These are phyloP conservation scores for Tangara arthus DNA, from an alignment of 2,797 vertebrate genomes.

Conservation along the genomic window DNA sequence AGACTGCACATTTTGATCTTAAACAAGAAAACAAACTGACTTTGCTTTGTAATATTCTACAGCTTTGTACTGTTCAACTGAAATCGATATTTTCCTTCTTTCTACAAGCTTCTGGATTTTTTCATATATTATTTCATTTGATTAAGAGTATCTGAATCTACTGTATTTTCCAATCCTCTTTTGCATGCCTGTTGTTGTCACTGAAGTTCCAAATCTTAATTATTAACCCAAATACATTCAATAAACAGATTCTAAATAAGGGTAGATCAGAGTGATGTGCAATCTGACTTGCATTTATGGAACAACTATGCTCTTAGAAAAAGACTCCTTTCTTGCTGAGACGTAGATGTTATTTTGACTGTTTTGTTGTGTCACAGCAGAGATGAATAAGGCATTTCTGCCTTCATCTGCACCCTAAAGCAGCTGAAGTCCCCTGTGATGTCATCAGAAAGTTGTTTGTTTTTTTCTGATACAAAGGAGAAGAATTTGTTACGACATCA, in stretches of 20 bases:
- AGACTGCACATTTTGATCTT: conserved; percentile 61
- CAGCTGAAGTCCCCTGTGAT: conserved; percentile 65
- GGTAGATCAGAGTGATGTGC: conserved; percentile 63
- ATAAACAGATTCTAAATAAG: conserved; percentile 73
- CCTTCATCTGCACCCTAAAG: conserved; percentile 55
- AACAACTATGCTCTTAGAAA: conserved; percentile 68
- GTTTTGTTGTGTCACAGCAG: conserved; percentile 54
- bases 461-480: conserved; percentile 29
- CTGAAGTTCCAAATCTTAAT: conserved; percentile 71
- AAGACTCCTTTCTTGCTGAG: conserved; percentile 56
- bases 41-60: conserved; percentile 52
- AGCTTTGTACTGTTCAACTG: conserved; percentile 41
- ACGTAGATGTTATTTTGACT: conserved; percentile 66
- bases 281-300: conserved; percentile 68
- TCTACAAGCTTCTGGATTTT: conserved; percentile 56
- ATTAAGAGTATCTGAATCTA: conserved; percentile 42
- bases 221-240: conserved; percentile 69
- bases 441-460: conserved; percentile 63
- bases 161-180: conserved; percentile 54
- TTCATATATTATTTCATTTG: background rate
- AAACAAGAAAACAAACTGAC: conserved; percentile 47
- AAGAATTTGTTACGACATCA: conserved; percentile 66
- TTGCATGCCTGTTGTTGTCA: conserved; percentile 58
- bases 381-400: conserved; percentile 66
- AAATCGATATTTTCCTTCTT: conserved; percentile 25